phyloP scores from a whole-genome alignment of 2,888 invertebrate genomes.

The Acronicta psi region DNA sequence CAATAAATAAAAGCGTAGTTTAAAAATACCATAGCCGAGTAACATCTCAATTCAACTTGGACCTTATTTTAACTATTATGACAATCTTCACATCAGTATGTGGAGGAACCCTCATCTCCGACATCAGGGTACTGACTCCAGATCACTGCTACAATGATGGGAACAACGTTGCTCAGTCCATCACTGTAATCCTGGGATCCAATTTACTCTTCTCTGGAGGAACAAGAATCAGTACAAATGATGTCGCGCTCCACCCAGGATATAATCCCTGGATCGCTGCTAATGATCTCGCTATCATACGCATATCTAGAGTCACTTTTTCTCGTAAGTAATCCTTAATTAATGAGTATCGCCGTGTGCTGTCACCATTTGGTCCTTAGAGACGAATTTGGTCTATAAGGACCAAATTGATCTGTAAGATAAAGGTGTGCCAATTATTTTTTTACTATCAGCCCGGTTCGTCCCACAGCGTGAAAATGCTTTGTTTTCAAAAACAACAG shows the following conservation, averaged over 20 bases:
- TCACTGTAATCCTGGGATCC: constrained; percentile 66
- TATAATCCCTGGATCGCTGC: constrained; percentile 61
- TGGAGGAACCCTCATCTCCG: constrained; percentile 64
- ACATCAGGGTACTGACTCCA: constrained; percentile 61
- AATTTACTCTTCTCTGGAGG: constrained; percentile 67
- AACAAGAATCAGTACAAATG: constrained; percentile 55
- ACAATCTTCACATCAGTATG: constrained; percentile 60
- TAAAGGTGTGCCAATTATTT: too few relatives aligned
- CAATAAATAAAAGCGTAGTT: too few relatives aligned
- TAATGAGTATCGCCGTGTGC: neutral
- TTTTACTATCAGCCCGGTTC: too few relatives aligned
- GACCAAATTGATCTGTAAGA: too few relatives aligned
- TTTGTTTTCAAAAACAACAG: too few relatives aligned
- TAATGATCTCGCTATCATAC: constrained; percentile 67
- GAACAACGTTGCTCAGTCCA: constrained; percentile 50
- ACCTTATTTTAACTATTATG: constrained; percentile 60
- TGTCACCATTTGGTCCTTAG: neutral
- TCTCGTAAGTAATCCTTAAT: constrained; percentile 55
- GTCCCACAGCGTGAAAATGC: too few relatives aligned
- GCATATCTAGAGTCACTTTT: constrained; percentile 53
- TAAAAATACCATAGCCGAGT: too few relatives aligned
- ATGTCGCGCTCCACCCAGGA: constrained; percentile 56
- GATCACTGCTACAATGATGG: constrained; percentile 69
- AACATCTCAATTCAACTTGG: constrained; percentile 24
- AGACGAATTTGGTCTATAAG: neutral